Percentiles rank a stretch among this genome's conserved stretches.
These are phyloP conservation scores for Ramazzottius varieornatus DNA, from an alignment of 2,888 invertebrate genomes.

Conservation along the genomic window DNA sequence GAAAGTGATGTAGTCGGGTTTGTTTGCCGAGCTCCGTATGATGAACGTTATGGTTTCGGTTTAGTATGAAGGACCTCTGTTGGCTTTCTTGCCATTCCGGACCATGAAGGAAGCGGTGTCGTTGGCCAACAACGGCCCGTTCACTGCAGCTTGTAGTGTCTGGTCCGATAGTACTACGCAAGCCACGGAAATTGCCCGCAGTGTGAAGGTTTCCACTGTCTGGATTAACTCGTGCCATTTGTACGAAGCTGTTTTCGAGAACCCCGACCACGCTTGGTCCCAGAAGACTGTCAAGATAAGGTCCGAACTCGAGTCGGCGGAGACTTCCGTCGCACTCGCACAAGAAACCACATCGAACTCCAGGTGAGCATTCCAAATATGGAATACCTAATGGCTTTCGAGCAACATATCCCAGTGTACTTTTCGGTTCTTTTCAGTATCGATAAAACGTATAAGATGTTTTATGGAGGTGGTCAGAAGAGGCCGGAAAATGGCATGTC, in stretches of 20 bases:
- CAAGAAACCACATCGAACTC: too few species aligned
- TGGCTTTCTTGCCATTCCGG: slow-evolving; percentile 28
- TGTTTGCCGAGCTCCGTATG: too few species aligned
- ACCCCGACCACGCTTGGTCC: too few species aligned
- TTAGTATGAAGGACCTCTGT: slow-evolving; percentile 26
- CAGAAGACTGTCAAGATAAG: too few species aligned
- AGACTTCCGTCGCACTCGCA: too few species aligned
- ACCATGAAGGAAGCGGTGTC: slow-evolving; percentile 31
- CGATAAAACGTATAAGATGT: slow-evolving; percentile 17
- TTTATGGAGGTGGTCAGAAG: slow-evolving; percentile 27
- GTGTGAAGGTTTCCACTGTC: slow-evolving; percentile 28
- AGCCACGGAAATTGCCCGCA: slow-evolving; percentile 29
- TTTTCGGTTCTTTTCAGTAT: background rate
- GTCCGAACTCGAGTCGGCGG: too few species aligned
- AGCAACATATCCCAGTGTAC: too few species aligned
- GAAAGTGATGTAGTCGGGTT: too few species aligned
- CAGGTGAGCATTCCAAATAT: too few species aligned
- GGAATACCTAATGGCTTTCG: too few species aligned
- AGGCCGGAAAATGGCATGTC: slow-evolving; percentile 24
- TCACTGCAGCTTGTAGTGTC: slow-evolving; percentile 29
- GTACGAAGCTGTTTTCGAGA: slow-evolving; percentile 27
- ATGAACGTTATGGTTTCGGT: too few species aligned
- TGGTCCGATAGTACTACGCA: slow-evolving; percentile 32
- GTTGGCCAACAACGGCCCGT: slow-evolving; percentile 29
- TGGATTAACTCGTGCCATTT: slow-evolving; percentile 32